Evolutionary conservation across 2,888 invertebrate genomes (phyloP), one percentile per base, ranked within the genome.

Genomic region (Trimorus sp.): DNA sequence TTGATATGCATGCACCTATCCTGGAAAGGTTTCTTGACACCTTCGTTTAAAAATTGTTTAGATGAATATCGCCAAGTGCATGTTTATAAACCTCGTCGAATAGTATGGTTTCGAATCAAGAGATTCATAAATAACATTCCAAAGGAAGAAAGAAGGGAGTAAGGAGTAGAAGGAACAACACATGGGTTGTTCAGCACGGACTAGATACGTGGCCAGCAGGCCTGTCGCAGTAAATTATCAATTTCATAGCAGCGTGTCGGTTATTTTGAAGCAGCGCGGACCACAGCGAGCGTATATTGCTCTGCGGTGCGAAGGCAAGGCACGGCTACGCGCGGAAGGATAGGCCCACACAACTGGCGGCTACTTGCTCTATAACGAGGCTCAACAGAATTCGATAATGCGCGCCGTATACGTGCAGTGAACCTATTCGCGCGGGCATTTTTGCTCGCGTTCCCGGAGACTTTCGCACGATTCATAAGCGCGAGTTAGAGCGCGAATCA

Each of bases 151-250:
- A 75, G 80, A 79, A 75, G 79, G 75, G 75, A 80, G 75, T 65
- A 59, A 75, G 69, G 51, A 79, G 65, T 75, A 65, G 74, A 65
- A 53, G 59, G 74, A 79, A 75, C 70, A 79, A 74, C 73, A 40
- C 69, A 65, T 62, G 38, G 49, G 75, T 79, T 71, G 84, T 82
- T 75, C 78, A 84, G 79, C 84, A 84, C 88, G 88, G 86, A 89
- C 89, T 89, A 89, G 89, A 89, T 89, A 89, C 87, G 86, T 84
- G 86, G 85, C 87, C 86, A 82, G 83, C 84, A 85, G 88, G 87
- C 87, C 87, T 88, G 89, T 89, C 89, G 88, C 86, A 89, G 87
- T 89, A 89, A 89, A 89, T 89, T 89, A 89, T 89, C 88, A 87
- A 89, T 89, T 89, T 89, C 89, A 89, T 89, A 88, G 88, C 88